These are phyloP conservation scores for Oscheius sp. DNA, from an alignment of 2,888 invertebrate species.

Conservation along the genomic window DNA sequence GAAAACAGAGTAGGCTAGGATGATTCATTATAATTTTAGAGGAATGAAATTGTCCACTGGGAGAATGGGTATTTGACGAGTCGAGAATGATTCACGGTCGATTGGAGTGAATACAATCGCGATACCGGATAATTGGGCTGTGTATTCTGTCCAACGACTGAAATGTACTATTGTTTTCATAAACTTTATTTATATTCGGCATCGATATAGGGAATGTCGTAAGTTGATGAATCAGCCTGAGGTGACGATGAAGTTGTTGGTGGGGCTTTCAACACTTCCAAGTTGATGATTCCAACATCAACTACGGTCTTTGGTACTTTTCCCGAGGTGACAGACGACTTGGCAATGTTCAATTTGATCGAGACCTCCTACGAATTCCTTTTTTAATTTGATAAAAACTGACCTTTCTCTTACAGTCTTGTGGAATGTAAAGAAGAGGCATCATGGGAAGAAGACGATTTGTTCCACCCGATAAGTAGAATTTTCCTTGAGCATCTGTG, in stretches of 20 bases:
- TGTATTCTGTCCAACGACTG: not conserved
- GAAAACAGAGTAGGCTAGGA: not conserved
- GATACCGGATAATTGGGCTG: slow-evolving; percentile 15
- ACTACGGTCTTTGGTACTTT: slow-evolving; percentile 6
- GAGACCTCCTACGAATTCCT: not conserved
- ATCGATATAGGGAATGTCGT: slow-evolving; percentile 20
- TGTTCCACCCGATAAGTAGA: slow-evolving; percentile 4
- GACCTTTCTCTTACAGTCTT: slow-evolving; percentile 17
- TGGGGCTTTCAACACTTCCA: not conserved
- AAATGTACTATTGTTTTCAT: not conserved
- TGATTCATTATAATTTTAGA: not conserved
- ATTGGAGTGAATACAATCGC: not conserved
- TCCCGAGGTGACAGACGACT: slow-evolving; percentile 14
- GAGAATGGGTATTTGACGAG: not conserved
- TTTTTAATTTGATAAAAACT: not conserved
- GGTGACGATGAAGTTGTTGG: not conserved
- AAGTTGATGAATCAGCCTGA: not conserved
- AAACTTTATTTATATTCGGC: not conserved
- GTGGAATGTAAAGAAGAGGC: slow-evolving; percentile 3
- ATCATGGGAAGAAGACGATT: slow-evolving; percentile 17
- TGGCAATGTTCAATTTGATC: slow-evolving; percentile 25
- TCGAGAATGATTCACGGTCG: not conserved
- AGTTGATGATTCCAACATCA: slow-evolving; percentile 11
- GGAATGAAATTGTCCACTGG: not conserved
- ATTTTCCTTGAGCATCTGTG: slow-evolving; percentile 1